Percentiles rank a stretch among this genome's conserved stretches.
Evolutionary conservation across 2,797 vertebrate species (phyloP).

Genomic region (Danio kyathit): DNA sequence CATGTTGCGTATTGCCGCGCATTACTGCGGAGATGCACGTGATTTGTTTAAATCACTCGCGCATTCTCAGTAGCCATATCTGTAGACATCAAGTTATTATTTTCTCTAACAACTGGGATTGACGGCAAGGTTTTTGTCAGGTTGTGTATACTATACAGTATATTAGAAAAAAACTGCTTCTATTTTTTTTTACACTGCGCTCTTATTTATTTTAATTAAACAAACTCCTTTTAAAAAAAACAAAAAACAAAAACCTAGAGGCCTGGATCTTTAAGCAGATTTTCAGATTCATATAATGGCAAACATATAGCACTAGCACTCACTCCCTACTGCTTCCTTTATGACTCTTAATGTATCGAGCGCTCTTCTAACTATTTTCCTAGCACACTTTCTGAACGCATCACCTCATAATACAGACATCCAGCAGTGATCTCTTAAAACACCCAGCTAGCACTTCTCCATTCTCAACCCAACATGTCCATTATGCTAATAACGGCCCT

Average conservation of each 20-base stretch:
- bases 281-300: neutral
- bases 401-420: conserved; percentile 31
- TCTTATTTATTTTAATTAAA: no score
- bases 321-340: neutral
- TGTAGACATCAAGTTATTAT: no score
- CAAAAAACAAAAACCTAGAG: neutral
- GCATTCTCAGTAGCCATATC: no score
- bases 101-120: no score
- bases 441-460: conserved; percentile 40
- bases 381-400: neutral
- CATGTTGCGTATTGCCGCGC: no score
- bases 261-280: neutral
- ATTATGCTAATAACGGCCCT: conserved; percentile 70
- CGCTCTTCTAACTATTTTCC: conserved; percentile 13
- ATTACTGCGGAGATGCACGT: no score
- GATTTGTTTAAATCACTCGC: no score
- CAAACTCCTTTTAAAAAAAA: neutral
- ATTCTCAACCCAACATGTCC: conserved; percentile 66
- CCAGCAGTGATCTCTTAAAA: conserved; percentile 30
- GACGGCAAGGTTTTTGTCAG: no score
- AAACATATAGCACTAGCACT: neutral
- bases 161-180: no score
- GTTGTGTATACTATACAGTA: no score
- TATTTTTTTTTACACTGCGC: no score
- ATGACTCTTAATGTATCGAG: neutral